Conservation (phyloP, 2,888 invertebrate genomes). For the Clepsis dumicolana region DNA sequence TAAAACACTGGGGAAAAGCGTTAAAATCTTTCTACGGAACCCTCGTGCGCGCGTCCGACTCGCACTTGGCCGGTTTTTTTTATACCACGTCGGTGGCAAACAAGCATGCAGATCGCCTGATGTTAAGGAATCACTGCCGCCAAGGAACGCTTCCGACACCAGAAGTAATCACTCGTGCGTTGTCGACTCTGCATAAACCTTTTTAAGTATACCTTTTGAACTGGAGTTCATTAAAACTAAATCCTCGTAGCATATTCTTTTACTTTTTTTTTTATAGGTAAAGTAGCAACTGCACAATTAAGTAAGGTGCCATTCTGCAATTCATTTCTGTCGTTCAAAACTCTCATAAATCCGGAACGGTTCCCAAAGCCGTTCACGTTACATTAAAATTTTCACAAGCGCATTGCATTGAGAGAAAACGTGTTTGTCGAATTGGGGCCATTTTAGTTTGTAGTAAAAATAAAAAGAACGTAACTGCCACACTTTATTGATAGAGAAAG, state of each 20-base stretch:
- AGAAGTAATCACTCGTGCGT: too few relatives aligned
- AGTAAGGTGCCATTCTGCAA: too few relatives aligned
- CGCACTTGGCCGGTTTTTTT: too few relatives aligned
- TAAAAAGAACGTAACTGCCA: not conserved
- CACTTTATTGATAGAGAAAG: not conserved
- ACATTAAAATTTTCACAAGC: conserved; percentile 57
- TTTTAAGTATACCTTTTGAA: not conserved
- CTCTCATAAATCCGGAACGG: conserved; percentile 31
- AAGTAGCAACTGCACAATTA: conserved; percentile 6
- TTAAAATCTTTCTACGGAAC: too few relatives aligned
- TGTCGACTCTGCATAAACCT: too few relatives aligned
- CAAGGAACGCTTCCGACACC: too few relatives aligned
- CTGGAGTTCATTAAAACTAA: not conserved
- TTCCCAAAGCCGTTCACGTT: conserved; percentile 46
- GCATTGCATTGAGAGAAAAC: conserved; percentile 58
- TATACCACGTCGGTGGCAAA: too few relatives aligned
- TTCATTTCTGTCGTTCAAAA: conserved; percentile 8
- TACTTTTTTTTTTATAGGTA: not conserved
- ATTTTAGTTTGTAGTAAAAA: not conserved
- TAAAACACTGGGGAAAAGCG: too few relatives aligned
- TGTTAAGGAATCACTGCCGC: too few relatives aligned
- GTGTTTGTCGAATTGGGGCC: conserved; percentile 6
- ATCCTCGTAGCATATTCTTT: too few relatives aligned
- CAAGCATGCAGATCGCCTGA: too few relatives aligned
- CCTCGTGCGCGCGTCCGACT: too few relatives aligned